phyloP scores from a whole-genome alignment of 1,140 invertebrate genomes.

The Macrobrachium rosenbergii region DNA sequence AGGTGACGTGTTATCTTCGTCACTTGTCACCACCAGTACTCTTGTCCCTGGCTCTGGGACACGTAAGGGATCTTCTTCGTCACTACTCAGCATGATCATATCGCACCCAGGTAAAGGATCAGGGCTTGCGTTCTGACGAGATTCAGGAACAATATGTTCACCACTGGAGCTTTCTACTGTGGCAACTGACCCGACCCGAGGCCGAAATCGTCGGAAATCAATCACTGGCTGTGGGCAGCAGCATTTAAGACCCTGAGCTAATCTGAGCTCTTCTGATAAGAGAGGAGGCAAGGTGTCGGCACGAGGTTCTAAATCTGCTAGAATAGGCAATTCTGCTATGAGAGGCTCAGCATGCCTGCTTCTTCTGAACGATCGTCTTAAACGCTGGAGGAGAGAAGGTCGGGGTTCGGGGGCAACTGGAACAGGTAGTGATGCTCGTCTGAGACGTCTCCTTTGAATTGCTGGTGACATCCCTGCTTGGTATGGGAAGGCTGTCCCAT shows the following conservation, averaged over 20 bases:
- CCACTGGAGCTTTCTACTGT: conserved; percentile 27
- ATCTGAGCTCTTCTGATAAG: neutral
- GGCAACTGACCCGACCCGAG: conserved; percentile 36
- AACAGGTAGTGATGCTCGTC: conserved; percentile 45
- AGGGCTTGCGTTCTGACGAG: too few relatives aligned
- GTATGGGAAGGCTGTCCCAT: conserved; percentile 41
- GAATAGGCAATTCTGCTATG: conserved; percentile 33
- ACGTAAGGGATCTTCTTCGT: too few relatives aligned
- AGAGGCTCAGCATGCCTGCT: conserved; percentile 45
- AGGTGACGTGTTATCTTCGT: too few relatives aligned
- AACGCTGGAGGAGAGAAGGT: conserved; percentile 48
- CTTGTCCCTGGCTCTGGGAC: too few relatives aligned
- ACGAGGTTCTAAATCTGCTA: conserved; percentile 3
- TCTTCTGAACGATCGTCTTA: conserved; percentile 37
- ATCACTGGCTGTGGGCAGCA: conserved; percentile 46
- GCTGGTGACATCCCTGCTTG: conserved; percentile 32
- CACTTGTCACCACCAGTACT: too few relatives aligned
- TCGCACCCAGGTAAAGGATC: too few relatives aligned
- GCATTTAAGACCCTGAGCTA: conserved; percentile 23
- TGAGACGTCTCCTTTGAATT: conserved; percentile 36
- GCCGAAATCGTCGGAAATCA: conserved; percentile 53
- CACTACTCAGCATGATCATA: too few relatives aligned
- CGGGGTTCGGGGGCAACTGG: conserved; percentile 34
- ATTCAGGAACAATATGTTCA: too few relatives aligned
- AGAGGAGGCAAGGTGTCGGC: conserved; percentile 9